Conservation (phyloP, 2,113 vertebrate species). For the Sturnira hondurensis region DNA sequence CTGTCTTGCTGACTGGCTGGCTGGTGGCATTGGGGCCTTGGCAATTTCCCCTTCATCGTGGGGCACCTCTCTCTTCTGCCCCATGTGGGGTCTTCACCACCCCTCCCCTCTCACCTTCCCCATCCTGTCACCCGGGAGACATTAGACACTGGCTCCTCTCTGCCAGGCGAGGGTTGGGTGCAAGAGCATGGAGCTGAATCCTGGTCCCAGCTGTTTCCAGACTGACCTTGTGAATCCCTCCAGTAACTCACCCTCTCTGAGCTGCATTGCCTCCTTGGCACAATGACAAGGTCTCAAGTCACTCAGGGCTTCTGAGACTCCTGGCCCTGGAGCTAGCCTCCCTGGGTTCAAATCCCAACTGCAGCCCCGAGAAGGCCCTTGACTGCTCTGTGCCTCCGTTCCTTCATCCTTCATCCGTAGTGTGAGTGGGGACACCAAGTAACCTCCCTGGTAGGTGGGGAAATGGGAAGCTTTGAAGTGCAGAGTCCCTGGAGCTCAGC, state of each 20-base stretch:
- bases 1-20: not conserved
- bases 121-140: fast-evolving
- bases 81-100: fast-evolving
- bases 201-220: not conserved
- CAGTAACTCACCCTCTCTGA: not conserved
- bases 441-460: not conserved
- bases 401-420: not conserved
- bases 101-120: fast-evolving
- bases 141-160: not conserved
- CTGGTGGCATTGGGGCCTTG: not conserved
- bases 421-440: fast-evolving
- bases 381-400: not conserved
- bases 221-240: not conserved
- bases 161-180: not conserved
- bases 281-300: not conserved
- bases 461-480: not conserved
- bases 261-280: not conserved
- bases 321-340: not conserved
- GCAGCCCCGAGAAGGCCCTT: not conserved
- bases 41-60: not conserved
- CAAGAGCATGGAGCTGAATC: not conserved
- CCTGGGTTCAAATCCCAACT: not conserved
- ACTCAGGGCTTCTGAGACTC: not conserved
- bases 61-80: not conserved
- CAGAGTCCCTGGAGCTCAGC: not conserved